phyloP scores from a whole-genome alignment of 1,140 invertebrate genomes.

The Sycophila sp. region DNA sequence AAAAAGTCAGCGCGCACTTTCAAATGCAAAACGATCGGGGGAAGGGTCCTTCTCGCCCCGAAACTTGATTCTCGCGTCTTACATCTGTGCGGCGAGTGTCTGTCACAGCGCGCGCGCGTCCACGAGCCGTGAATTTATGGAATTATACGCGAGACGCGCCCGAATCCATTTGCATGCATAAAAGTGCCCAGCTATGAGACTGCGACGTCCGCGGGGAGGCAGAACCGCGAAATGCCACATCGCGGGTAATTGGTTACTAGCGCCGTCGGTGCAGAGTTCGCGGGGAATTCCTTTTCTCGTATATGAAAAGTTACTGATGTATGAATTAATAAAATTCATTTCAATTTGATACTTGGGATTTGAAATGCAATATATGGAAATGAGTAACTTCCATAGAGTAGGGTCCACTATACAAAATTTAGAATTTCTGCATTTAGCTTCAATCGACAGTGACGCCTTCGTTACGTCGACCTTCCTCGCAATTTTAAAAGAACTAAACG shows the following conservation, averaged over 20 bases:
- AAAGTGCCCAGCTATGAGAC: conserved; percentile 48
- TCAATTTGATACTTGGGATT: too few relatives aligned
- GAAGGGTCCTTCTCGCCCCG: conserved; percentile 39
- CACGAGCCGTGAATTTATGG: conserved; percentile 59
- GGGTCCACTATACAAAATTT: too few relatives aligned
- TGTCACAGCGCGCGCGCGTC: conserved; percentile 46
- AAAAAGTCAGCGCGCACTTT: background rate
- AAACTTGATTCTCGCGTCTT: conserved; percentile 55
- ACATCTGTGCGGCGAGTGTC: conserved; percentile 44
- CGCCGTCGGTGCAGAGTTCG: background rate
- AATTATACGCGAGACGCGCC: conserved; percentile 54
- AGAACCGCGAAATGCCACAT: background rate
- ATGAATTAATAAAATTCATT: background rate
- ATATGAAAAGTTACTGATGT: background rate
- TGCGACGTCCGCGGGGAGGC: conserved; percentile 35
- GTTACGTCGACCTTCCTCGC: too few relatives aligned
- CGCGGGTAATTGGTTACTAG: background rate
- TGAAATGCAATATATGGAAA: too few relatives aligned
- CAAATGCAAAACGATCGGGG: background rate
- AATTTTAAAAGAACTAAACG: too few relatives aligned
- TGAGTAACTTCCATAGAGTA: too few relatives aligned
- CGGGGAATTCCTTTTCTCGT: background rate
- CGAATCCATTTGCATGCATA: conserved; percentile 60
- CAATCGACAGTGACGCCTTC: too few relatives aligned
- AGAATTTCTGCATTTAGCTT: too few relatives aligned